A percentile compares a stretch with the other conserved stretches of the same genome.
Conservation (phyloP, 1,140 invertebrate species). For the Mercenaria mercenaria region DNA sequence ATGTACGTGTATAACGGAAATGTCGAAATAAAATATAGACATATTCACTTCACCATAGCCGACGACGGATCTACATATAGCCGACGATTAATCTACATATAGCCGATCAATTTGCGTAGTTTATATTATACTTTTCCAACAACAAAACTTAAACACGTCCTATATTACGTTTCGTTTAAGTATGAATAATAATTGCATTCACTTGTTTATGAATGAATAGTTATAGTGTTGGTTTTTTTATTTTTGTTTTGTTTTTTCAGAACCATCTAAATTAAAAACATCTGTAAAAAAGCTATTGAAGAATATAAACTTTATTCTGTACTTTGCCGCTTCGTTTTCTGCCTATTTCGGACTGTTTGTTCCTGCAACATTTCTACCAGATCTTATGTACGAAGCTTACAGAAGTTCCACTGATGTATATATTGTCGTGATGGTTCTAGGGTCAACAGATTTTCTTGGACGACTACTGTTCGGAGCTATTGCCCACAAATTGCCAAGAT, state of each 20-base stretch:
- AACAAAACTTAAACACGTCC: too few species aligned
- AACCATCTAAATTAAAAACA: not conserved
- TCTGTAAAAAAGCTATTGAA: not conserved
- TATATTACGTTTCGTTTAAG: too few species aligned
- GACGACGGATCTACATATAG: too few species aligned
- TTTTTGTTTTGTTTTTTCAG: not conserved
- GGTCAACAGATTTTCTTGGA: not conserved
- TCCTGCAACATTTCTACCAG: constrained; percentile 23
- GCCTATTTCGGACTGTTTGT: not conserved
- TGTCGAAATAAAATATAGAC: too few species aligned
- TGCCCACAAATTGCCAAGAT: not conserved
- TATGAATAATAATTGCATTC: too few species aligned
- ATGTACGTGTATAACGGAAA: too few species aligned
- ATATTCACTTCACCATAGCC: too few species aligned
- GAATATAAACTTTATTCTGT: not conserved
- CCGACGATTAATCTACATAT: too few species aligned
- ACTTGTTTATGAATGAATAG: too few species aligned
- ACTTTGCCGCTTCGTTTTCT: not conserved
- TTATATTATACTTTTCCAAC: too few species aligned
- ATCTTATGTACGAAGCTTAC: not conserved
- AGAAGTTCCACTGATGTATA: not conserved
- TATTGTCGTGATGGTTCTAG: not conserved
- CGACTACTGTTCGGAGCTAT: not conserved
- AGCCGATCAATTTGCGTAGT: too few species aligned
- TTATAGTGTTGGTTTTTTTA: too few species aligned